Evolutionary conservation across 1,140 invertebrate genomes (phyloP), one percentile per base, ranked within the genome.

Genomic region (Telenomus remus): DNA sequence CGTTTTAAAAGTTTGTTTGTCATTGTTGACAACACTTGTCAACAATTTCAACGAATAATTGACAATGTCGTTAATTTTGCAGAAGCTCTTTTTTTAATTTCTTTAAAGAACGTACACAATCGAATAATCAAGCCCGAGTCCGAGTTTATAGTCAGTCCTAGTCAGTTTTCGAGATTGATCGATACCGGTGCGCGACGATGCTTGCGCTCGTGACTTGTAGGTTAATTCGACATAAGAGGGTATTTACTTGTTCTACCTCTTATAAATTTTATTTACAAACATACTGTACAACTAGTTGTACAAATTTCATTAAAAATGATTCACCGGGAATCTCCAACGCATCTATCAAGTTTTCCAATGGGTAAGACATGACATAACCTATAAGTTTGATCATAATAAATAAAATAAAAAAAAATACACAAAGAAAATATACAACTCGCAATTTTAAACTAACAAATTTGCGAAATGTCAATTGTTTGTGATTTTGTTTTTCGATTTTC

Each of bases 121-220:
- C n/a, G n/a, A n/a, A n/a, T n/a, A n/a, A n/a, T n/a, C n/a, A n/a
- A n/a, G n/a, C n/a, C n/a, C n/a, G n/a, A n/a, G n/a, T 39, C 37
- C 37, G 37, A 11, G 9, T 4, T 9, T 39, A 3, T 2, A 13
- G 3, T 44, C 8, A 44, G 11, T 13, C 35, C 50, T 13, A 14
- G 1, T 11, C 37, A 39, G 37, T 14, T 44, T 37, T n/a, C n/a
- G n/a, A n/a, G 51, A 55, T 56, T 14, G 6, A 33, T 37, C 39
- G 54, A 56, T 56, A 56, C 54, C 54, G 54, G 57, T 57, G 46
- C 19, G 34, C 56, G 5, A n/a, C n/a, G n/a, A 70, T 70, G 66
- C 56, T 50, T 53, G 50, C 56, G n/a, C 42, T 55, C 11, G n/a
- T 42, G 34, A 55, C 13, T 54, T 70, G 16, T 51, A 66, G 53